phyloP scores from a whole-genome alignment of 1,140 invertebrate species.

The Metopolophium dirhodum region DNA sequence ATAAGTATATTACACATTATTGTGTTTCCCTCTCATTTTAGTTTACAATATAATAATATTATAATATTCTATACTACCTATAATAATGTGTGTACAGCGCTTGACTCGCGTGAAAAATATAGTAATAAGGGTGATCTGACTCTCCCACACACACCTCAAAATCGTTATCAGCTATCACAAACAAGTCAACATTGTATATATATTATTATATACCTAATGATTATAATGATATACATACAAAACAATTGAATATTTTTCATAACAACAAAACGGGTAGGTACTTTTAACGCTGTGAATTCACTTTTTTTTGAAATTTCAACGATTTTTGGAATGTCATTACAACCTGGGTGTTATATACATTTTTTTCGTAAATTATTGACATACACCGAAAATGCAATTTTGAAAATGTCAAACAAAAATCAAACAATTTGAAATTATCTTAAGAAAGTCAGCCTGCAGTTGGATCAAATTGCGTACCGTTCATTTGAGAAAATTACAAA shows the following conservation, averaged over 20 bases:
- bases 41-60: not conserved
- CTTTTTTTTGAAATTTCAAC: too few species aligned
- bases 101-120: not conserved
- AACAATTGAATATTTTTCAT: not conserved
- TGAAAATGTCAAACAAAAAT: too few species aligned
- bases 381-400: not conserved
- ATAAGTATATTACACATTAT: not conserved
- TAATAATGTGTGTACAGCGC: not conserved
- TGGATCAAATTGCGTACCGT: not conserved
- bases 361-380: too few species aligned
- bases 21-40: not conserved
- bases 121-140: not conserved
- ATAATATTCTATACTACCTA: not conserved
- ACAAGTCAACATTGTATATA: not conserved
- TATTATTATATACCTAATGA: not conserved
- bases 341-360: too few species aligned
- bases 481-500: too few species aligned
- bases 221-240: not conserved
- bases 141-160: not conserved
- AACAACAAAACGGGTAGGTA: too few species aligned
- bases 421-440: not conserved
- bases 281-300: too few species aligned
- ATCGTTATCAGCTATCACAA: not conserved
- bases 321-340: too few species aligned
- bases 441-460: not conserved